Base-by-base conservation (phyloP, 1,140 invertebrate species). In the Ceratina japonica region DNA sequence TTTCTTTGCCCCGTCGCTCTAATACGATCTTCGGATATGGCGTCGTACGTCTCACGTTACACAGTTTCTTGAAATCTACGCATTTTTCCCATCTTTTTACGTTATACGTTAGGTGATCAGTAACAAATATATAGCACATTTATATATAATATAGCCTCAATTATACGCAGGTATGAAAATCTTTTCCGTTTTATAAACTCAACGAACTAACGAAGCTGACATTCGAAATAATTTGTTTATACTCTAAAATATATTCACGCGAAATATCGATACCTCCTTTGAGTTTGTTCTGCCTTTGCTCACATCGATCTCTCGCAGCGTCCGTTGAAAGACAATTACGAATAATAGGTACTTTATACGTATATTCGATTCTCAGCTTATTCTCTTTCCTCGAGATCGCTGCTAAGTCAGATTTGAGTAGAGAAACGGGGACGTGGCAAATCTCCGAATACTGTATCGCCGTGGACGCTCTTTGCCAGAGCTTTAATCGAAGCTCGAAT, bases 401-500 rank as follows among this genome's bases (percentile, higher is more conserved):
- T 74, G n/a, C 49, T 56, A 85, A 90, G 86, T 93, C 94, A 96
- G 92, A 96, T 96, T 92, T 96, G 95, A 74, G 96, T 97, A 90
- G 95, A 96, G 92, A 97, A 95, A 83, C 96, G 94, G 78, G 96
- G 96, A 78, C 96, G 94, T 59, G 97, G 97, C 86, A 97, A 91
- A 87, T 97, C 96, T 20, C 96, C 97, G 92, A 97, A 97, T 80
- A 97, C 95, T 51, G 94, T 92, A 91, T 97, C 96, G 81, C 96
- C 96, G 91, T 97, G 96, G 62, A 97, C 96, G 86, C 97, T 97
- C 85, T 96, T 95, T 56, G 97, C 96, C 83, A 98, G 90, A 24
- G 97, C 97, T 91, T 97, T 96, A 85, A 98, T 97, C 87, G 96
- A 97, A 56, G 96, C 97, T 81, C 96, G 96, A 87, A 98, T 97